Evolutionary conservation across 1,140 invertebrate genomes (phyloP), one percentile per base, ranked within the genome.

Genomic region (Laupala kohalensis): DNA sequence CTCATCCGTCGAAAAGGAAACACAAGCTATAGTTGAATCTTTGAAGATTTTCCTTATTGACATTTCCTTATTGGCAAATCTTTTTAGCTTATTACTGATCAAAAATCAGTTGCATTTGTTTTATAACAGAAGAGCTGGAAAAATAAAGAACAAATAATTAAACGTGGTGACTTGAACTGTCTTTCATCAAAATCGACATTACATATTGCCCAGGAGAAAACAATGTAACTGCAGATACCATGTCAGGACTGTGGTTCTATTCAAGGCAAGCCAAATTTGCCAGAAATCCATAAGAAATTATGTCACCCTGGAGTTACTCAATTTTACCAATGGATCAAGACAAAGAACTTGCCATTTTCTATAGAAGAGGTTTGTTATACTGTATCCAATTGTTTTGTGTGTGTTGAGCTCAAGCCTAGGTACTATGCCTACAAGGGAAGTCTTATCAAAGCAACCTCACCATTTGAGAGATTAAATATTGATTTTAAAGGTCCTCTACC

Each of bases 401-500:
- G 74, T 70, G 70, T 64, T 62, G 71, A 77, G 67, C 24, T 75
- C 13, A 77, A 77, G 53, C 74, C 72, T 25, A 12, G 70, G 62
- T 76, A 74, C 64, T 26, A 27, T 72, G 69, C 24, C 24, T 69
- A 71, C 26, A 12, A 37, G 30, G 65, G 68, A 13, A 69, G 64
- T 15, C 72, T 77, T 5, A 75, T 76, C 19, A 79, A 77, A 74
- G 74, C 75, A 24, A 77, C 72, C 30, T 70, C 72, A 67, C 74
- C 75, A 66, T 77, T 77, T 69, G 75, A 77, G 67, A 25, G 71
- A 26, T 30, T 77, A 12, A 77, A 74, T 62, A 66, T 79, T 13
- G 78, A 76, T 72, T 78, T 79, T 67, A 78, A 78, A 73, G 74
- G 76, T 15, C 77, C 77, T 23, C 26, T 79, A 15, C 73, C 76